Percentiles rank a stretch among this genome's conserved stretches.
These are phyloP conservation scores for Argyra leucocephala DNA, from an alignment of 2,888 invertebrate genomes.

Conservation along the genomic window DNA sequence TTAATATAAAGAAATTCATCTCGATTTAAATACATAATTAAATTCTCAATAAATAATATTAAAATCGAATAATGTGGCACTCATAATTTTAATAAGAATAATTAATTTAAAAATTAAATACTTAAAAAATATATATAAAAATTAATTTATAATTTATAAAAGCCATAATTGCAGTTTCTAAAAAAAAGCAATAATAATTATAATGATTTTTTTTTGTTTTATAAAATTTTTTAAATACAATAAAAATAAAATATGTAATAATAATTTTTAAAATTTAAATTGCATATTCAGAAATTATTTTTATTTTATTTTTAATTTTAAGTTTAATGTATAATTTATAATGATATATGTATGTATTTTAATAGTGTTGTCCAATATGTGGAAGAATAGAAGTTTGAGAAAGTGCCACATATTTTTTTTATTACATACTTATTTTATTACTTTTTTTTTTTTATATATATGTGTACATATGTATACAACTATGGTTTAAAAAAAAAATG, in stretches of 20 bases:
- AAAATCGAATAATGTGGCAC: neutral
- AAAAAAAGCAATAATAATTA: neutral
- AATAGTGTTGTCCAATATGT: too few relatives aligned
- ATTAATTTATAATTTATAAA: neutral
- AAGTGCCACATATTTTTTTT: too few relatives aligned
- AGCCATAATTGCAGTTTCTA: slow-evolving; percentile 1
- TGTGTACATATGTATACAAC: too few relatives aligned
- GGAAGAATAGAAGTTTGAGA: too few relatives aligned
- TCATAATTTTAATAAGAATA: neutral
- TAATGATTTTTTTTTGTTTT: neutral
- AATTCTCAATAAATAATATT: neutral
- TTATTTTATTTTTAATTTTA: neutral
- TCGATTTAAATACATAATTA: neutral
- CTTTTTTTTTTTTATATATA: too few relatives aligned
- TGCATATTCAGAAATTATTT: neutral
- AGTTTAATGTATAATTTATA: neutral
- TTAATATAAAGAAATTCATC: neutral
- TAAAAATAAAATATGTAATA: neutral
- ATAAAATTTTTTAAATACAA: neutral
- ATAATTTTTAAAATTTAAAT: neutral
- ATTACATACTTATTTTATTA: too few relatives aligned
- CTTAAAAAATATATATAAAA: too few relatives aligned
- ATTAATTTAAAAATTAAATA: too few relatives aligned
- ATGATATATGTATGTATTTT: neutral
- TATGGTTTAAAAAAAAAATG: too few relatives aligned